These are phyloP conservation scores for Cossypha heuglini DNA, from an alignment of 2,797 vertebrate genomes.

Conservation along the genomic window DNA sequence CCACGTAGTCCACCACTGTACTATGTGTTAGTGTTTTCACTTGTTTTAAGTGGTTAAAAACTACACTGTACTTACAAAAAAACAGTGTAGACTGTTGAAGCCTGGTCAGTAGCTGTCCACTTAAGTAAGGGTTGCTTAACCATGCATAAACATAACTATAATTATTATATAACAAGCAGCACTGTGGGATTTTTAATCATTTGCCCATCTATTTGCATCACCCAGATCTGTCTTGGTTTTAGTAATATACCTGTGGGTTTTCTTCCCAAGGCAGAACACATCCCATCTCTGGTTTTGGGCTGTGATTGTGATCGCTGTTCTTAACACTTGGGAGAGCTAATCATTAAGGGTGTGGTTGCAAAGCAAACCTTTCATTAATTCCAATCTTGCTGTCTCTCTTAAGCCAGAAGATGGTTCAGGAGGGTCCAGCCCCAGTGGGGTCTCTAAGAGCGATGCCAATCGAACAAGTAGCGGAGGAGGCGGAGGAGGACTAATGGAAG, in stretches of 20 bases:
- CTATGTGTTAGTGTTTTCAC: neutral
- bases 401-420: constrained; percentile 93
- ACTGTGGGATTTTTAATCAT: neutral
- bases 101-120: neutral
- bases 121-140: neutral
- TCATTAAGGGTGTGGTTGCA: neutral
- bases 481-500: constrained; percentile 96
- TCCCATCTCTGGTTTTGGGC: neutral
- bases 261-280: neutral
- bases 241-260: neutral
- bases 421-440: constrained; percentile 83
- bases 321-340: neutral
- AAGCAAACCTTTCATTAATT: neutral
- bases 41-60: neutral
- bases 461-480: constrained; percentile 89
- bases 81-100: neutral
- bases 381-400: constrained; percentile 13
- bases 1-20: neutral
- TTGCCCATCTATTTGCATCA: neutral
- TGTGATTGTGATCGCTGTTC: neutral
- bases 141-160: neutral
- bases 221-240: neutral
- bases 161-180: neutral
- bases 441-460: constrained; percentile 91
- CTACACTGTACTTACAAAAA: neutral